Conservation (phyloP, 1,140 invertebrate species). For the Diabrotica virgifera region DNA sequence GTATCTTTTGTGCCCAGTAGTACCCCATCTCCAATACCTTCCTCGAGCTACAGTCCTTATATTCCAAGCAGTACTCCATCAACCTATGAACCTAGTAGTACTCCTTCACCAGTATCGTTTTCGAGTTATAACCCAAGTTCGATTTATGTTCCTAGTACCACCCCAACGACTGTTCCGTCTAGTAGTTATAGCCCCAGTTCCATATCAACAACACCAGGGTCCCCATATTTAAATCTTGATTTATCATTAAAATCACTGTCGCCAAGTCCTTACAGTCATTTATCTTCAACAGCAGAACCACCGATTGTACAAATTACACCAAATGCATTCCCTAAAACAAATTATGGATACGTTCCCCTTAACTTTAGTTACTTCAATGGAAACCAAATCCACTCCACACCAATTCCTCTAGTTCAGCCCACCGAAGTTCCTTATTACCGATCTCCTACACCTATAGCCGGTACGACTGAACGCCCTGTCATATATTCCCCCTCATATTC, state of each 20-base stretch:
- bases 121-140: constrained; percentile 6
- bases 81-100: not conserved
- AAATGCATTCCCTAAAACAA: constrained; percentile 21
- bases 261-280: constrained; percentile 3
- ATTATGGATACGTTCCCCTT: not conserved
- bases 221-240: not conserved
- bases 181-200: too few relatives aligned
- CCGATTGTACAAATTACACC: constrained; percentile 36
- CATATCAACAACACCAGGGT: not conserved
- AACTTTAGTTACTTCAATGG: constrained; percentile 7
- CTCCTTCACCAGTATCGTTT: not conserved
- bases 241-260: not conserved
- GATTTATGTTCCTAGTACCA: not conserved
- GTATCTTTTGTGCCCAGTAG: constrained; percentile 4
- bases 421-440: constrained; percentile 8
- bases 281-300: constrained; percentile 32
- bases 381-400: constrained; percentile 4
- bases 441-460: not conserved
- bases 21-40: constrained; percentile 22
- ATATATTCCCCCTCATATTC: not conserved
- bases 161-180: too few relatives aligned
- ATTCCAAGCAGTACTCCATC: not conserved
- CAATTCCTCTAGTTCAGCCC: constrained; percentile 15
- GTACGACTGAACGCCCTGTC: not conserved
- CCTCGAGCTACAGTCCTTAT: not conserved